Base-by-base conservation (phyloP, 2,113 vertebrate genomes). In the Ploceus nigricollis region DNA sequence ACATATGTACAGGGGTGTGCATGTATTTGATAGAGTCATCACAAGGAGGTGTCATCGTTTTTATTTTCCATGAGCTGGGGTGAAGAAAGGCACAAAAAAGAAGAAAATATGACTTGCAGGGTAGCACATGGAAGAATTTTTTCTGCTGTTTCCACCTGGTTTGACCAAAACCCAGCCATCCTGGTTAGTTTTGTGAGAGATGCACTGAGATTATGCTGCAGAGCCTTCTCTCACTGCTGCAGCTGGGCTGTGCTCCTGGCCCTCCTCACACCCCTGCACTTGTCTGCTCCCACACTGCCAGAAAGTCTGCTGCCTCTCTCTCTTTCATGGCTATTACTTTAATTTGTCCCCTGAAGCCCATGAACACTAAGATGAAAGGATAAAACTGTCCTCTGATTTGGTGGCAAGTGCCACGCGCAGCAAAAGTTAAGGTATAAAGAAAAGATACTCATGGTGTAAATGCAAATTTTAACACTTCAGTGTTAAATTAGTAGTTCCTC, bases 1-100 rank as follows among this genome's bases (percentile, higher is more conserved):
- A 5, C 7, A 7, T 9, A 11, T 28, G 5, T 19, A 16, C 37
- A 15, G 3, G 2, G 2, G 0, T 24, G 3, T 37, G 5, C 16
- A n/a, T 25, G 10, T 44, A 20, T 65, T 73, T 50, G 12, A 23
- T 21, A 10, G 30, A 39, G 6, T 19, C 54, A 86, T 15, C 30
- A 63, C 27, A 53, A 50, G 19, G 57, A 60, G 15, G 5, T 25
- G 33, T 23, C 11, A 17, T 56, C 12, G 8, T 30, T 82, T 83
- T 45, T 35, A 24, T 48, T 61, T 48, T 44, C 35, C 5, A 2
- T 63, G 22, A 22, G 22, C 13, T 37, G 8, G 3, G 11, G 18
- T 70, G 45, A 89, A 78, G 35, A 66, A 40, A 75, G 22, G 48
- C 23, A 39, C 10, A 24, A 35, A 70, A 28, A 40, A 37, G 50